Evolutionary conservation across 2,888 invertebrate species (phyloP), one percentile per base, ranked within the genome.

Genomic region (Tenthredo scrophulariae): DNA sequence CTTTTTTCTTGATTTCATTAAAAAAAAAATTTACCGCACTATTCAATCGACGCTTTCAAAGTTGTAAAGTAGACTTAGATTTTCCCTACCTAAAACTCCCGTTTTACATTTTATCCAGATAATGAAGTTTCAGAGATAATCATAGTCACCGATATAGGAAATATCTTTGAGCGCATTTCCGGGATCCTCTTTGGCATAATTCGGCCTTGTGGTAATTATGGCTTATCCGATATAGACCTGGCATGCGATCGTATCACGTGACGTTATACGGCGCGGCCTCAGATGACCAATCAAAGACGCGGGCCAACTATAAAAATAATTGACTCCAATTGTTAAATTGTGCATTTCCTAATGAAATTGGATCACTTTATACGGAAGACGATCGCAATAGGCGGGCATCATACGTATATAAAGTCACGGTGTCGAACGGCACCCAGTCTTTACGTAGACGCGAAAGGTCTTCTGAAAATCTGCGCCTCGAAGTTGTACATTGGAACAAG

Each of bases 261-360:
- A 62, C 65, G 22, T 54, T n/a, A 6, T 9, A 29, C 77, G n/a
- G 77, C 77, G 33, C 37, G 77, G 77, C 77, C 77, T 77, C 77
- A 77, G 77, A 77, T 77, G 83, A 46, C 83, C 67, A 67, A 83
- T 83, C 67, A 83, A 83, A 83, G 46, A 67, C 67, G 26, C 40
- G 33, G 54, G 87, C 85, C 88, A 67, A 86, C 88, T 89, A 89
- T 89, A 91, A 91, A 91, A 91, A 91, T 91, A 91, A 91, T 91
- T 91, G 91, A 88, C 88, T 86, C 87, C 91, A 91, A 91, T 91
- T 91, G 91, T 90, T 91, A 91, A 91, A 91, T 91, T 91, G 90
- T 91, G 91, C 90, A 91, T 91, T 91, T 91, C 91, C 91, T 90
- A 86, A 89, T 89, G 89, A 90, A 89, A 89, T 85, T 88, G 87